Evolutionary conservation across 2,113 vertebrate species (phyloP).

Genomic region (Martes martes): DNA sequence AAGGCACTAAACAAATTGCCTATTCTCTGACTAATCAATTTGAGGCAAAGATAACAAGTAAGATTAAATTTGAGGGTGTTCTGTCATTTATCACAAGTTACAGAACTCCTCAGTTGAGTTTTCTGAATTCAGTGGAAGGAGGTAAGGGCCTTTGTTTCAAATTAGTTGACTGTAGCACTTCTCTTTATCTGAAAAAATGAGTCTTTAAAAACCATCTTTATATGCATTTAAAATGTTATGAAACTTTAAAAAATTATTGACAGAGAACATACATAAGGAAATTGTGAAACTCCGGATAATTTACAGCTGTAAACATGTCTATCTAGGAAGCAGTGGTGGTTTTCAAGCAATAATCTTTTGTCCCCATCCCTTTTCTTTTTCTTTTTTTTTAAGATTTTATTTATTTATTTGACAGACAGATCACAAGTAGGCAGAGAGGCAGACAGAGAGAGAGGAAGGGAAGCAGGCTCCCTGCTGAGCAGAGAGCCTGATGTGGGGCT

Average conservation of each 20-base stretch:
- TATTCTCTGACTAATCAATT: not conserved
- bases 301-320: not conserved
- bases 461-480: no score
- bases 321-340: fast-evolving
- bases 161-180: not conserved
- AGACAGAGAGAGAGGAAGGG: no score
- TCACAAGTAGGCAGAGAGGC: no score
- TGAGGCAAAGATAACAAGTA: conserved; percentile 27
- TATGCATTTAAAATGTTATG: not conserved
- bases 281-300: not conserved
- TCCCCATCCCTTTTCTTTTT: not conserved
- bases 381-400: not conserved
- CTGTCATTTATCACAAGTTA: not conserved
- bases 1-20: conserved; percentile 33
- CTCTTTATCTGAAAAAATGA: not conserved
- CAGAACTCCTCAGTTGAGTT: not conserved
- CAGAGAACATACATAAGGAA: not conserved
- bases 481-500: no score
- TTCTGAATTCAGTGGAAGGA: not conserved
- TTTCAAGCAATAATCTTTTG: not conserved
- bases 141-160: not conserved
- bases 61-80: conserved; percentile 14
- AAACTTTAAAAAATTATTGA: not conserved
- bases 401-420: no score
- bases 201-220: not conserved